These are phyloP conservation scores for Luperina testacea DNA, from an alignment of 2,888 invertebrate genomes.

Conservation along the genomic window DNA sequence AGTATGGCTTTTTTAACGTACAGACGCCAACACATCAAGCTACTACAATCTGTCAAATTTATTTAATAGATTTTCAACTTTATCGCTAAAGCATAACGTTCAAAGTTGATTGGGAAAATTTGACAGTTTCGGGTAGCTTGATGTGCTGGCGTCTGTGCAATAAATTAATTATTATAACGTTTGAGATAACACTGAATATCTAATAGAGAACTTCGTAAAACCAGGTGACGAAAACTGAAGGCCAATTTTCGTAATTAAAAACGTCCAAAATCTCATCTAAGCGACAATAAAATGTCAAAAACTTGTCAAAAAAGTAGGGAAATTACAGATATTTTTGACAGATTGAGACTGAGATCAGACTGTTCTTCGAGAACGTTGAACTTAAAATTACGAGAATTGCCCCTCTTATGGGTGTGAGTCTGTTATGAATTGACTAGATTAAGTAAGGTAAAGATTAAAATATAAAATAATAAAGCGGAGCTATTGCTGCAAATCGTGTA, in stretches of 20 bases:
- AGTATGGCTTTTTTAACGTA: not conserved
- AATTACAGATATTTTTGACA: not conserved
- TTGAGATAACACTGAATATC: not conserved
- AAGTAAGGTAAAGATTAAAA: too few species aligned
- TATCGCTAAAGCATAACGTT: too few species aligned
- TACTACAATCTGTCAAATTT: too few species aligned
- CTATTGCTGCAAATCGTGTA: not conserved
- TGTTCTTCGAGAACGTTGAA: too few species aligned
- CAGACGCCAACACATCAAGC: too few species aligned
- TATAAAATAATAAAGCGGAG: not conserved
- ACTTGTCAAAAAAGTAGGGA: not conserved
- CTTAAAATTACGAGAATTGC: not conserved
- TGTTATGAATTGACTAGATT: not conserved
- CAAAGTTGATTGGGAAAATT: too few species aligned
- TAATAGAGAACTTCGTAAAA: conserved; percentile 1
- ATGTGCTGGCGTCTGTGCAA: not conserved
- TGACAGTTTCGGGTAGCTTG: too few species aligned
- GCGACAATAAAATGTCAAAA: not conserved
- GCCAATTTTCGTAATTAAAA: not conserved
- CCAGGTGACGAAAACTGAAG: not conserved
- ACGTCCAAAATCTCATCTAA: too few species aligned
- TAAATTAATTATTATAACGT: not conserved
- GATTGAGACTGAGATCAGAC: not conserved
- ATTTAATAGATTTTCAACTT: too few species aligned
- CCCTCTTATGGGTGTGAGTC: not conserved